These are phyloP conservation scores for Byasa hedistus DNA, from an alignment of 2,888 invertebrate species.

Conservation along the genomic window DNA sequence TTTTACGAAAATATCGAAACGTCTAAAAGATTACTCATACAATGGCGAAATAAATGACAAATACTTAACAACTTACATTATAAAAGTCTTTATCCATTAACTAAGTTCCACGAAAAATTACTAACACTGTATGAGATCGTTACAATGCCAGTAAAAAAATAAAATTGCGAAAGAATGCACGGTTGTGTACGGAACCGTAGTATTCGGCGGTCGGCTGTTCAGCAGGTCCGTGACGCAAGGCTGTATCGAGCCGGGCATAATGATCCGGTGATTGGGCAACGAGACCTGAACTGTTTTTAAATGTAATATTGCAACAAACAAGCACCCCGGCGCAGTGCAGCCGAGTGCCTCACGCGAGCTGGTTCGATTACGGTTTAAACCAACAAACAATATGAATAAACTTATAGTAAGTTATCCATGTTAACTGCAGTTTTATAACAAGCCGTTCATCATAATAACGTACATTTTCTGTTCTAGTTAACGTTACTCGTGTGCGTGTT, in stretches of 20 bases:
- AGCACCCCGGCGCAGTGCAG: constrained; percentile 45
- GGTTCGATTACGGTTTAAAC: constrained; percentile 33
- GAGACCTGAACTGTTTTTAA: constrained; percentile 61
- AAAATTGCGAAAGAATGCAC: constrained; percentile 19
- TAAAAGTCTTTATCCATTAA: constrained; percentile 12
- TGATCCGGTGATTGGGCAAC: constrained; percentile 41
- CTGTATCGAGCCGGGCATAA: constrained; percentile 36
- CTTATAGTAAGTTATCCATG: constrained; percentile 47
- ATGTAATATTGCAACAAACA: constrained; percentile 65
- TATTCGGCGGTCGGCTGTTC: constrained; percentile 16
- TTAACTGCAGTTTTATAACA: too few species aligned
- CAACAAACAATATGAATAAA: constrained; percentile 41
- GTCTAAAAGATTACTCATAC: too few species aligned
- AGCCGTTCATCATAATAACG: too few species aligned
- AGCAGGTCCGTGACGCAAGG: constrained; percentile 37
- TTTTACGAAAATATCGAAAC: too few species aligned
- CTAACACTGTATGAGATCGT: constrained; percentile 10
- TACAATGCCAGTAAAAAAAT: constrained; percentile 18
- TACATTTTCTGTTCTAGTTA: constrained; percentile 54
- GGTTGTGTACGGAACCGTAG: constrained; percentile 17
- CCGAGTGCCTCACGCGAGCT: constrained; percentile 37
- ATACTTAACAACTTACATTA: not conserved
- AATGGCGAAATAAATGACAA: too few species aligned
- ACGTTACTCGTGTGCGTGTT: constrained; percentile 43
- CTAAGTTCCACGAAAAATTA: constrained; percentile 3